Percentiles rank a stretch among this genome's conserved stretches.
These are phyloP conservation scores for Habroteleia sp. DNA, from an alignment of 2,888 invertebrate species.

Conservation along the genomic window DNA sequence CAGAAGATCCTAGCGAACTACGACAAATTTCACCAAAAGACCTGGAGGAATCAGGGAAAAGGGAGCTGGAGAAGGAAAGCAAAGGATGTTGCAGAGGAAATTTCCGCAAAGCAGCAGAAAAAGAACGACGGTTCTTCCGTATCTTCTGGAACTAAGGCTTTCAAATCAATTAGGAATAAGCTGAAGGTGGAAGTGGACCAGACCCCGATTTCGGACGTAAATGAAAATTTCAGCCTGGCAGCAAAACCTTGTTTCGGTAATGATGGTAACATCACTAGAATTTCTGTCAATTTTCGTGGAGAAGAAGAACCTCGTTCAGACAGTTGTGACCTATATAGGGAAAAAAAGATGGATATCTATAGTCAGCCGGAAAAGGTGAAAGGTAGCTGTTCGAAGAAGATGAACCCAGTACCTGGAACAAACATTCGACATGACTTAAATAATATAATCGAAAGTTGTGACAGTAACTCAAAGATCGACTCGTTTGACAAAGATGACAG, in stretches of 20 bases:
- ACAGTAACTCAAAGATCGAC: constrained; percentile 67
- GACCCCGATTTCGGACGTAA: constrained; percentile 25
- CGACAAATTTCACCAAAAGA: constrained; percentile 75
- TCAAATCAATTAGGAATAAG: constrained; percentile 30
- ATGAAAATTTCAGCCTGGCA: constrained; percentile 73
- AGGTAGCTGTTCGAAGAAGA: constrained; percentile 27
- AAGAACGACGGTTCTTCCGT: constrained; percentile 65
- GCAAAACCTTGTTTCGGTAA: constrained; percentile 67
- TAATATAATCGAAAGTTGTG: constrained; percentile 76
- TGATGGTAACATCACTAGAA: constrained; percentile 48
- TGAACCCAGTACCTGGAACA: constrained; percentile 52
- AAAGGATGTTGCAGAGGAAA: constrained; percentile 19
- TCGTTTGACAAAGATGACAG: constrained; percentile 65
- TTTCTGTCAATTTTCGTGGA: constrained; percentile 49
- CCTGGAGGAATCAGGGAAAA: constrained; percentile 67
- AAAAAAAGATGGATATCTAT: constrained; percentile 50
- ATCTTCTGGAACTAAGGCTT: constrained; percentile 54
- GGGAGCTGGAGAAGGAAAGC: constrained; percentile 24
- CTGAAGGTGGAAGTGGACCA: constrained; percentile 10
- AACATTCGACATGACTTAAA: constrained; percentile 75
- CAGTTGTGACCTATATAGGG: constrained; percentile 51
- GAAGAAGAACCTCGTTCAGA: constrained; percentile 47
- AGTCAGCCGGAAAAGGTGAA: constrained; percentile 39
- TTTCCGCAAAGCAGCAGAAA: constrained; percentile 44
- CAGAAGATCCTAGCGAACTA: constrained; percentile 77